These are phyloP conservation scores for Synergus laeviventris DNA, from an alignment of 2,888 invertebrate species.

Conservation along the genomic window DNA sequence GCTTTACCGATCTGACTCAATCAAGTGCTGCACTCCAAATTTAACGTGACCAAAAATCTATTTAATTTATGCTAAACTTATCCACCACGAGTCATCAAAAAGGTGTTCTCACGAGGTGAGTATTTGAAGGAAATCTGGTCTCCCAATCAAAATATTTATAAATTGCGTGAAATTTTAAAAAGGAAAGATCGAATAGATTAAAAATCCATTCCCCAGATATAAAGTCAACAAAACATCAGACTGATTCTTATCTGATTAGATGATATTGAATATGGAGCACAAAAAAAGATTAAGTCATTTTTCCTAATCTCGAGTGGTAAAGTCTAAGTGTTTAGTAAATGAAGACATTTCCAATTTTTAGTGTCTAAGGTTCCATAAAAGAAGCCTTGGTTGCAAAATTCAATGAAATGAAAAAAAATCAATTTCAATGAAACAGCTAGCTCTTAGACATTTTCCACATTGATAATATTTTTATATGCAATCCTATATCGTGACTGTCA, in stretches of 20 bases:
- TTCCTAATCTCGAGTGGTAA: no score
- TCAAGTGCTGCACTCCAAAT: slow-evolving; percentile 17
- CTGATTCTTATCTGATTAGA: not conserved
- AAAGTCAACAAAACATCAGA: not conserved
- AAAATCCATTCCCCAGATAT: not conserved
- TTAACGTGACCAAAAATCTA: not conserved
- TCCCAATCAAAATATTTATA: not conserved
- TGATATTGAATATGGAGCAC: not conserved
- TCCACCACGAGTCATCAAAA: not conserved
- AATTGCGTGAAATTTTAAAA: not conserved
- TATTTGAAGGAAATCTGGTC: not conserved
- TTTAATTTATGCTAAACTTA: not conserved
- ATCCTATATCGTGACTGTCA: not conserved
- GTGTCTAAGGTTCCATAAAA: no score
- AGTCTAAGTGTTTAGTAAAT: no score
- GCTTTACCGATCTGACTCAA: slow-evolving; percentile 44
- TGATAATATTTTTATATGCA: not conserved
- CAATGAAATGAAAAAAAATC: no score
- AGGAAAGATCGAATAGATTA: not conserved
- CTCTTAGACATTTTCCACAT: not conserved
- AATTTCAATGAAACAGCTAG: not conserved
- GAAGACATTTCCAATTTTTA: no score
- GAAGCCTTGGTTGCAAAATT: no score
- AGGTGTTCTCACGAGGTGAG: not conserved
- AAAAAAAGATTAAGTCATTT: no score